Conservation (phyloP, 2,888 invertebrate species). For the Nomada goodeniana region DNA sequence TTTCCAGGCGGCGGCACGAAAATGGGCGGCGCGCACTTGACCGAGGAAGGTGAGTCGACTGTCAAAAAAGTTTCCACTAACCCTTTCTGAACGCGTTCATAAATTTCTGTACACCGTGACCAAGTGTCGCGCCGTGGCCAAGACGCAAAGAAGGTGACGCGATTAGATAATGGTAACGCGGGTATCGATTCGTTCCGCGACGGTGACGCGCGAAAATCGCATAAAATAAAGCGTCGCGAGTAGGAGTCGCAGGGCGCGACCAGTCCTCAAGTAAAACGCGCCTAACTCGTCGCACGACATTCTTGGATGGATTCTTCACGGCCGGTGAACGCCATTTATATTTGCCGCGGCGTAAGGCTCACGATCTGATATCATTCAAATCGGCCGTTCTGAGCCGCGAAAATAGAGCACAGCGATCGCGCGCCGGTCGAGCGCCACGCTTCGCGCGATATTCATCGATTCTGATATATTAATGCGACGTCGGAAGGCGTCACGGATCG, state of each 20-base stretch:
- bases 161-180: conserved; percentile 60
- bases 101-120: not conserved
- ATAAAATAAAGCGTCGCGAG: conserved; percentile 29
- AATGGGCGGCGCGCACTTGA: conserved; percentile 83
- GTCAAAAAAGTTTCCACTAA: conserved; percentile 1
- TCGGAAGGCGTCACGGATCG: conserved; percentile 27
- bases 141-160: conserved; percentile 32
- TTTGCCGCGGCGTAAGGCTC: conserved; percentile 28
- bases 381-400: conserved; percentile 48
- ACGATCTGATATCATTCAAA: conserved; percentile 71
- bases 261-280: conserved; percentile 60
- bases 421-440: conserved; percentile 17
- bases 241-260: conserved; percentile 56
- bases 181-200: conserved; percentile 66
- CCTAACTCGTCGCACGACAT: conserved; percentile 72
- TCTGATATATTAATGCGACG: conserved; percentile 58
- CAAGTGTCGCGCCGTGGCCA: not conserved
- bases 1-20: conserved; percentile 82
- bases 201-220: conserved; percentile 49
- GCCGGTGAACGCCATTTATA: conserved; percentile 67
- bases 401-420: conserved; percentile 50
- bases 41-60: conserved; percentile 84
- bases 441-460: conserved; percentile 60
- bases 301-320: conserved; percentile 73
- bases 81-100: not conserved